Percentiles rank a stretch among this genome's conserved stretches.
These are phyloP conservation scores for Drosophila bifasciata DNA, from an alignment of 1,140 invertebrate genomes.

Conservation along the genomic window DNA sequence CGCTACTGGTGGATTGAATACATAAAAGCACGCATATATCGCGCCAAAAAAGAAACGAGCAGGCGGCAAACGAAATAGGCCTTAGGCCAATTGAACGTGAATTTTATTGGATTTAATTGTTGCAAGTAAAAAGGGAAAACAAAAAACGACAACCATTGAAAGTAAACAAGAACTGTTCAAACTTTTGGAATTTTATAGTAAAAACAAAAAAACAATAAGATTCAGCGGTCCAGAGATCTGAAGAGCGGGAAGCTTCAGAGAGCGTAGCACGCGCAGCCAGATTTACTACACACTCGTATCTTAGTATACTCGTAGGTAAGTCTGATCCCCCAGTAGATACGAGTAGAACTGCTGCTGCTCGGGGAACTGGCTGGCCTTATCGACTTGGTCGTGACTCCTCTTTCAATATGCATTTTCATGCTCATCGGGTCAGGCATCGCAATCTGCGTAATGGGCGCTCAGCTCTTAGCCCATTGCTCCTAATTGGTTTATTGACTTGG, in stretches of 20 bases:
- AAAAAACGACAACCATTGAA: neutral
- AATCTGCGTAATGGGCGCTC: too few relatives aligned
- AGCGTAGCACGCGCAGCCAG: slow-evolving; percentile 4
- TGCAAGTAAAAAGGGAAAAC: slow-evolving; percentile 16
- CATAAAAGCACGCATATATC: slow-evolving; percentile 3
- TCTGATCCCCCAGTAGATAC: neutral
- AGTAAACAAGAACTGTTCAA: slow-evolving; percentile 22
- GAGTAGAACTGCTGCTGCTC: too few relatives aligned
- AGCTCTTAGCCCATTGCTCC: neutral
- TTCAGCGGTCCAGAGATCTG: neutral
- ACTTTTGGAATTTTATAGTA: slow-evolving; percentile 13
- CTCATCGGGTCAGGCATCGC: too few relatives aligned
- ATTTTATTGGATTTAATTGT: slow-evolving; percentile 56
- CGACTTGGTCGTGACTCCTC: neutral
- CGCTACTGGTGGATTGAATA: neutral
- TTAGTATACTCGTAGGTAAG: slow-evolving; percentile 31
- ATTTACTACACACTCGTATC: slow-evolving; percentile 8
- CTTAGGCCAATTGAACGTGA: slow-evolving; percentile 34
- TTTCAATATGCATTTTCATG: too few relatives aligned
- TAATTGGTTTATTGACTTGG: slow-evolving; percentile 19
- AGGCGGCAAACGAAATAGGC: neutral
- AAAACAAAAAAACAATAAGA: slow-evolving; percentile 19
- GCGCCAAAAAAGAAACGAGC: slow-evolving; percentile 24
- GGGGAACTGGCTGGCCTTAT: slow-evolving; percentile 1
- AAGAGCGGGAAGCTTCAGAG: slow-evolving; percentile 15